Base-by-base conservation (phyloP, 2,113 vertebrate genomes). In the Ranitomeya imitator region DNA sequence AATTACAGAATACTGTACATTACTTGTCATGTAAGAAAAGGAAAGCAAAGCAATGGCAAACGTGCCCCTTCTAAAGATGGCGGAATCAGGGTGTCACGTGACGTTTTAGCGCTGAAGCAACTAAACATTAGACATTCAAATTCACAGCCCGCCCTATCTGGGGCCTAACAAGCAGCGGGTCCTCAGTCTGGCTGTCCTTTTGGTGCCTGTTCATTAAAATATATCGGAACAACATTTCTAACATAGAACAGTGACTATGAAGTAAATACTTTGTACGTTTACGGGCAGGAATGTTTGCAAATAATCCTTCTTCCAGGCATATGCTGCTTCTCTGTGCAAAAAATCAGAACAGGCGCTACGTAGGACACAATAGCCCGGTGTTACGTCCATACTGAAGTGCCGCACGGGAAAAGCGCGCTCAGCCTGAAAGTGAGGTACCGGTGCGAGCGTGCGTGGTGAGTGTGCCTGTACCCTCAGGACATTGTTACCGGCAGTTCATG, bases 371-470 rank as follows among this genome's bases (percentile, higher is more conserved):
- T n/a, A 9, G 19, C 2, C 15, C 26, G 3, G 2, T 3, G 15
- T 26, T 7, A 87, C 54, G 65, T 73, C 23, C 45, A 51, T 69
- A n/a, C 37, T 16, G 19, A 51, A 9, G 3, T 73, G 82, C 65
- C 52, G 52, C 63, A 79, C 86, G 86, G 78, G 63, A 87, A 87
- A 81, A 55, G 19, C 81, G 19, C 65, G 52, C 19, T 13, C 18
- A 67, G 76, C 67, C 74, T 71, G 78, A 87, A 80, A 12, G 54
- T 18, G 26, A 5, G 10, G 15, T 14, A 11, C 63, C 18, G 85
- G 9, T 6, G 7, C 31, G 9, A 3, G 10, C 2, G 23, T 11
- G 5, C 10, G 57, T 4, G 60, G 79, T 80, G 63, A 59, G 63
- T 31, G 74, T 21, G 51, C 14, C 37, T 31, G 26, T 31, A 31